phyloP scores from a whole-genome alignment of 1,140 invertebrate species.

The Campoletis sonorensis region DNA sequence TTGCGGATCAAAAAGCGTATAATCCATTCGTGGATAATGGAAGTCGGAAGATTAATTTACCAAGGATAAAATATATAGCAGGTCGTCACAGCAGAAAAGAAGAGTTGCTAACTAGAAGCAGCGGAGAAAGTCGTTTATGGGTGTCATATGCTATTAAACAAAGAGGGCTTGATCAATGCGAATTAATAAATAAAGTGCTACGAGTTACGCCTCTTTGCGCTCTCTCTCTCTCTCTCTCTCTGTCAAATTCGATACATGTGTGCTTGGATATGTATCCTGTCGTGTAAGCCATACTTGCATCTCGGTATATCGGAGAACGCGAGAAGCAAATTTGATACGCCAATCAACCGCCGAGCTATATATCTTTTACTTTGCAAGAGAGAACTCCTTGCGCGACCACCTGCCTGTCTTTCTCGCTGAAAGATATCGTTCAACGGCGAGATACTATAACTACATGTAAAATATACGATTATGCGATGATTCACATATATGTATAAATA shows the following conservation, averaged over 20 bases:
- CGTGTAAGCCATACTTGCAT: slow-evolving; percentile 34
- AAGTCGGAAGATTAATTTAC: neutral
- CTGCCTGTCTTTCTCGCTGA: slow-evolving; percentile 30
- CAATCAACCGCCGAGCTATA: slow-evolving; percentile 44
- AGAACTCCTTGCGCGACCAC: slow-evolving; percentile 18
- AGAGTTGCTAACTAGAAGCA: slow-evolving; percentile 12
- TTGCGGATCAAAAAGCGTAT: neutral
- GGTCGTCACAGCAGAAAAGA: neutral
- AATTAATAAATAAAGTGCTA: neutral
- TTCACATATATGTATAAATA: neutral
- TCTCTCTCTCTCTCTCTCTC: no score
- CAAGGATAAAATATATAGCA: neutral
- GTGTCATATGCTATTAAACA: neutral
- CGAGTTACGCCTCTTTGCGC: slow-evolving; percentile 5
- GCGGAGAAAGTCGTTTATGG: slow-evolving; percentile 5
- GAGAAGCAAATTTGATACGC: slow-evolving; percentile 50
- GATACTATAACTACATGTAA: slow-evolving; percentile 14
- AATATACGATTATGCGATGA: slow-evolving; percentile 28
- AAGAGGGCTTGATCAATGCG: neutral
- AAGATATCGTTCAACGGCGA: slow-evolving; percentile 29
- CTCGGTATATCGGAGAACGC: slow-evolving; percentile 26
- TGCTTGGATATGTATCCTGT: neutral
- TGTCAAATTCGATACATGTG: neutral
- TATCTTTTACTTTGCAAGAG: neutral
- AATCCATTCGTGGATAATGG: neutral